phyloP scores from a whole-genome alignment of 2,888 invertebrate species.

The Mimachlamys varia region DNA sequence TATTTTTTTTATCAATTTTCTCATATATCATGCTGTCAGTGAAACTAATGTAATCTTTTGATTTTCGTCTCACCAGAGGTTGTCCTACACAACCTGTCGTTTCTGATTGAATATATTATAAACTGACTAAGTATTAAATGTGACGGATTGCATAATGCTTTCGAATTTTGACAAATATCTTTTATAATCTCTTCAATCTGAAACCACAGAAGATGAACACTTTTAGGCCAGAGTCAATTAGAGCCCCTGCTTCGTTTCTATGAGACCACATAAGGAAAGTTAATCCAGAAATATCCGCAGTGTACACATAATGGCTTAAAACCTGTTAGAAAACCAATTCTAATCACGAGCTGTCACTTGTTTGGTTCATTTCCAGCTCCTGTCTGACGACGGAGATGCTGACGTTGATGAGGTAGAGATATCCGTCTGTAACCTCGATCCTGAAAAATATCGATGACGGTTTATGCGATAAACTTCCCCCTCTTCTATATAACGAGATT shows the following conservation, averaged over 20 bases:
- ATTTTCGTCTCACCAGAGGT: neutral
- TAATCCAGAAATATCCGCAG: too few species aligned
- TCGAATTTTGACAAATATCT: conserved; percentile 4
- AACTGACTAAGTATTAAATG: neutral
- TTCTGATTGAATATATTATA: neutral
- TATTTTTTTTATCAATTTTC: neutral
- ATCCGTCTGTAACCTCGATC: too few species aligned
- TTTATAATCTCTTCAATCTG: neutral
- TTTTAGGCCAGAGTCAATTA: neutral
- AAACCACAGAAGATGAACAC: neutral
- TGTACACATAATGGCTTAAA: too few species aligned
- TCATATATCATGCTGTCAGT: conserved; percentile 12
- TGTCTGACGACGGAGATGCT: too few species aligned
- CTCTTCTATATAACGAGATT: too few species aligned
- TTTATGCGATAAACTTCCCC: too few species aligned
- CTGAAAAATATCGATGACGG: too few species aligned
- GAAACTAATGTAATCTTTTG: neutral
- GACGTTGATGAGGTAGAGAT: too few species aligned
- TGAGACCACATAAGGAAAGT: neutral
- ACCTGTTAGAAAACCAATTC: too few species aligned
- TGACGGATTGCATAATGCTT: neutral
- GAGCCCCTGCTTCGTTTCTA: neutral
- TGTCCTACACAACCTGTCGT: neutral
- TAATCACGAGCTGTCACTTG: too few species aligned
- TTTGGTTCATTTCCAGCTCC: too few species aligned